phyloP scores from a whole-genome alignment of 2,113 vertebrate genomes.

The Spheniscus mendiculus region DNA sequence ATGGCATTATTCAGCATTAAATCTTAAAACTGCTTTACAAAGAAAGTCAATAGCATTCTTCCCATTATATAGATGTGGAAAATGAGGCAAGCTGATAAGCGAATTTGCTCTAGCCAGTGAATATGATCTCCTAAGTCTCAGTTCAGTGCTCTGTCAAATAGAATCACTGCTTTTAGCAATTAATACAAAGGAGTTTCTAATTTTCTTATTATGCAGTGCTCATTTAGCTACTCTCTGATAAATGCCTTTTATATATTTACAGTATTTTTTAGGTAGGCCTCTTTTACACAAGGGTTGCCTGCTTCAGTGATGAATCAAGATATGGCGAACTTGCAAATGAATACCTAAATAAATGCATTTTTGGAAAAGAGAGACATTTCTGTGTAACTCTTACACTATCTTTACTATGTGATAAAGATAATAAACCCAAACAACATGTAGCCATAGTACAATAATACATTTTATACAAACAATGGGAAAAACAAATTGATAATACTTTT shows the following conservation, averaged over 20 bases:
- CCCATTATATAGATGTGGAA: background rate
- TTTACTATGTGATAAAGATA: background rate
- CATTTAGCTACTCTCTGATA: conserved; percentile 35
- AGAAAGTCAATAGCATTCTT: background rate
- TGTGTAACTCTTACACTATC: background rate
- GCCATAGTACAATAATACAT: background rate
- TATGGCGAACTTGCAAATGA: background rate
- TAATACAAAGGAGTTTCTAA: conserved; percentile 47
- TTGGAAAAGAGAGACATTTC: background rate
- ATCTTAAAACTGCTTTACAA: background rate
- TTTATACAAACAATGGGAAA: background rate
- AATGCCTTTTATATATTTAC: conserved; percentile 3
- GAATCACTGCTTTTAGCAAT: conserved; percentile 27
- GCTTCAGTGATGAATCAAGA: background rate
- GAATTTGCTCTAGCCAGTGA: conserved; percentile 9
- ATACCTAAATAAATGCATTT: background rate
- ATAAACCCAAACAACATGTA: background rate
- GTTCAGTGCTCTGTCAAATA: conserved; percentile 32
- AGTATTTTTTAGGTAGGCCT: background rate
- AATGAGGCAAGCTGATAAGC: background rate
- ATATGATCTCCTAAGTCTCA: conserved; percentile 16
- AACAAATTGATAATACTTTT: background rate
- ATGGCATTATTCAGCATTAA: background rate
- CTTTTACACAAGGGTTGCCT: background rate
- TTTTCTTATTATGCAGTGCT: conserved; percentile 43